A percentile compares a stretch with the other conserved stretches of the same genome.
phyloP scores from a whole-genome alignment of 2,888 invertebrate species.

The Patella ulyssiponensis region DNA sequence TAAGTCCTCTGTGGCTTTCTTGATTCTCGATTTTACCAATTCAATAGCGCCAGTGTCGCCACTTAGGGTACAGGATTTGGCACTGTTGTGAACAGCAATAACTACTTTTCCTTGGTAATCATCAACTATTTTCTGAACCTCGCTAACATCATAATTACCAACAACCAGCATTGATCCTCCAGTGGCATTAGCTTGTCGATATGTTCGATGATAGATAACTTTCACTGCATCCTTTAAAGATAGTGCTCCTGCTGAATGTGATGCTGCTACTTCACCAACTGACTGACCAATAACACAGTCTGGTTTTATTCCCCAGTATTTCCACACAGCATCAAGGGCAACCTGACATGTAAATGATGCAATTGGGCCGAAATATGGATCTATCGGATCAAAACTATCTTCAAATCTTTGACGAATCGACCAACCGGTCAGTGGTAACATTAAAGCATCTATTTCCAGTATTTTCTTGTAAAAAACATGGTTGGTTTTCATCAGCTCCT shows the following conservation, averaged over 20 bases:
- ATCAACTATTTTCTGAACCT: conserved; percentile 38
- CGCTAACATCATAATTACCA: conserved; percentile 33
- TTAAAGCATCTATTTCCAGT: conserved; percentile 39
- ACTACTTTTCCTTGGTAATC: conserved; percentile 26
- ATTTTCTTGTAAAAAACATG: conserved; percentile 43
- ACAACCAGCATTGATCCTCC: conserved; percentile 54
- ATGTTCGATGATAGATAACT: conserved; percentile 55
- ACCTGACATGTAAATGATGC: conserved; percentile 56
- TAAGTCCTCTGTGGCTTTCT: conserved; percentile 14
- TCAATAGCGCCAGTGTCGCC: conserved; percentile 40
- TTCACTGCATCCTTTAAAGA: conserved; percentile 48
- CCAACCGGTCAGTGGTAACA: conserved; percentile 37
- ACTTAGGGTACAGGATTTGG: conserved; percentile 40
- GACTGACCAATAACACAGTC: conserved; percentile 55
- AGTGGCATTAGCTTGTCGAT: conserved; percentile 36
- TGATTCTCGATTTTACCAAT: conserved; percentile 31
- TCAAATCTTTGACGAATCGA: conserved; percentile 39
- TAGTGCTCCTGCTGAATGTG: conserved; percentile 42
- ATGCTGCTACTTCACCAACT: conserved; percentile 58
- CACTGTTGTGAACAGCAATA: conserved; percentile 43
- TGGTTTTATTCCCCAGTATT: conserved; percentile 44
- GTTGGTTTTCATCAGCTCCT: conserved; percentile 41
- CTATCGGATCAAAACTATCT: conserved; percentile 29
- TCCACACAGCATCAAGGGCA: conserved; percentile 45
- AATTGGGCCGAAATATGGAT: conserved; percentile 47